Evolutionary conservation across 1,140 invertebrate genomes (phyloP), one percentile per base, ranked within the genome.

Genomic region (Zophobas morio): DNA sequence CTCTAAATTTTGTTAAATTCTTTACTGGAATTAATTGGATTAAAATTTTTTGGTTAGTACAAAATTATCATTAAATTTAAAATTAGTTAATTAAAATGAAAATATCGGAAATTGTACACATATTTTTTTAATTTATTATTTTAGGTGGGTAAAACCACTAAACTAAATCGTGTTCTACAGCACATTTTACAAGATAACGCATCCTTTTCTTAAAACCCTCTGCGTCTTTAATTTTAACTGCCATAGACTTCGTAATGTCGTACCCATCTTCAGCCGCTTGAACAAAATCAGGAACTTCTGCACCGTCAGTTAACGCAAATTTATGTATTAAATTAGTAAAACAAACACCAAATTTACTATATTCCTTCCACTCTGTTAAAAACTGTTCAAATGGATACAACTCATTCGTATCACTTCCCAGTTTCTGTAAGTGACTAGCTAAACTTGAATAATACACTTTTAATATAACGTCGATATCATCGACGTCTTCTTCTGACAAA

Each of bases 361-460:
- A 75, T 47, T 42, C 49, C 33, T 47, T 72, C 74, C 74, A 75
- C 6, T 75, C 56, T 6, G 66, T 56, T 8, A 70, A 33, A n/a
- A 75, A 70, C 34, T 86, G 80, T 5, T 71, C 40, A 54, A 71
- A 79, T 0, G 90, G 88, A 81, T 88, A 88, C 4, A 89, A 76
- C 39, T 87, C 81, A 1, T 87, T 80, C 1, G 20, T 20, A 20
- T 20, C 20, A 20, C 20, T 20, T 20, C 20, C 20, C 20, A 20
- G 20, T 20, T 20, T 20, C 20, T 20, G 80, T 37, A 87, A 74
- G 0, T 83, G 86, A 6, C 81, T 83, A 0, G 78, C 80, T 49
- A 91, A 82, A 33, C 87, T 87, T 32, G 84, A 77, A 75, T 90
- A 87, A 83, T 92, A 92, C 6, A 88, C 80, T 39, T 89, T 77